Evolutionary conservation across 1,140 invertebrate genomes (phyloP), one percentile per base, ranked within the genome.

Genomic region (Magallana ariakensis): DNA sequence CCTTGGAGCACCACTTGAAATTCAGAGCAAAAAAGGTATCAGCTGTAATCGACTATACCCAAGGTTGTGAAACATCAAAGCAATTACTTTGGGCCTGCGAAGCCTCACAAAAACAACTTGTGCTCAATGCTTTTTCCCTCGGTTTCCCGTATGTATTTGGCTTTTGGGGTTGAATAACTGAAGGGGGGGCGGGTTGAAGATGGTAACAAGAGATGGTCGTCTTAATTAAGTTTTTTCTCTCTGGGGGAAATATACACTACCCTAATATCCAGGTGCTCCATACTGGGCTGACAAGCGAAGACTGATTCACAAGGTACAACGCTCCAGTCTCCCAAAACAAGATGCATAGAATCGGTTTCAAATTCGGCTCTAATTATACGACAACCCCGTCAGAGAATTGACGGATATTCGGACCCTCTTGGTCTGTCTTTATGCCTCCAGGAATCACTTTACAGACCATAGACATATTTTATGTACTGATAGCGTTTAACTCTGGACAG

Each of bases 311-410:
- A 86, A 80, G 85, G 86, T 88, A 88, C 84, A 75, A 75, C 66
- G 54, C 82, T 86, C 83, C 56, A 86, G 86, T 86, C 13, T 62
- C 83, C 84, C 84, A 84, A 88, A 88, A 88, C 86, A 80, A 86
- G 70, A 66, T 84, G 85, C 81, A 88, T 86, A 88, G 85, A 88
- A 88, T 83, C 81, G 85, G 87, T 85, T 70, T 88, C 85, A 75
- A 54, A 82, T 88, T 82, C 53, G 53, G 33, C 87, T 82, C 46
- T 88, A 86, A 88, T 88, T 70, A 88, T 84, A 88, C 16, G 70
- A 57, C 26, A 75, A 53, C 56, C 70, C 55, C 87, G 83, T 88
- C 85, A 88, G 66, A 26, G 22, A 75, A 26, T 19, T 83, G 55
- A 83, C 46, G 60, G 58, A 84, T n/a, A 33, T 53, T 22, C 11